These are phyloP conservation scores for Eustalomyia histrio DNA, from an alignment of 2,888 invertebrate genomes.

Conservation along the genomic window DNA sequence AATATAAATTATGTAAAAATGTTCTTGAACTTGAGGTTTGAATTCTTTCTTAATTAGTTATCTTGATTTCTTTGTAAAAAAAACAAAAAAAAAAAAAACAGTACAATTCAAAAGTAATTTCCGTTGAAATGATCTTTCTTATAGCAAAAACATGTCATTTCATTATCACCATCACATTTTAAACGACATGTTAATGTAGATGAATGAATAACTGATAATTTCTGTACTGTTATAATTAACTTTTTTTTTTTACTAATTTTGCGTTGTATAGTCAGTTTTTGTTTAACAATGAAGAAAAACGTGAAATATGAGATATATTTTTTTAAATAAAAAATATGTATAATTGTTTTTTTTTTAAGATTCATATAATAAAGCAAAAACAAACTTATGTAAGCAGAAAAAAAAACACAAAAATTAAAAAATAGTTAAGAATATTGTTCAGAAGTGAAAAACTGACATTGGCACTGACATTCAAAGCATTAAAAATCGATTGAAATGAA, in stretches of 20 bases:
- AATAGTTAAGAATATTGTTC: background rate
- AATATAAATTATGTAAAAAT: too few species aligned
- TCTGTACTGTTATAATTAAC: constrained; percentile 17
- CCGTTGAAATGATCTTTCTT: constrained; percentile 4
- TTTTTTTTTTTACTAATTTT: constrained; percentile 1
- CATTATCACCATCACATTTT: constrained; percentile 11
- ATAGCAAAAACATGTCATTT: constrained; percentile 2
- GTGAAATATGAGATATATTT: constrained; percentile 25
- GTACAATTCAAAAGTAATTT: constrained; percentile 2
- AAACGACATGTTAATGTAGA: constrained; percentile 4
- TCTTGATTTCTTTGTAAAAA: background rate
- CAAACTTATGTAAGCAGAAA: background rate
- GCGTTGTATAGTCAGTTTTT: background rate
- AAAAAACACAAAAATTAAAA: background rate
- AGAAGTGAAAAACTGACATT: constrained; percentile 15
- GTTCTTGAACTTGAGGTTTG: too few species aligned
- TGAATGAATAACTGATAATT: constrained; percentile 10
- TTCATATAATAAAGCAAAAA: background rate
- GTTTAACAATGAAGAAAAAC: constrained; percentile 6
- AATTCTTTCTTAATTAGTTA: background rate
- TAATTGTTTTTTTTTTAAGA: background rate
- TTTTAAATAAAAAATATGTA: background rate
- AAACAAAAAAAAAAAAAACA: background rate
- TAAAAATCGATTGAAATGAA: background rate
- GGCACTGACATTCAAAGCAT: background rate